phyloP scores from a whole-genome alignment of 2,797 vertebrate species.

The Leptodactylus fallax region DNA sequence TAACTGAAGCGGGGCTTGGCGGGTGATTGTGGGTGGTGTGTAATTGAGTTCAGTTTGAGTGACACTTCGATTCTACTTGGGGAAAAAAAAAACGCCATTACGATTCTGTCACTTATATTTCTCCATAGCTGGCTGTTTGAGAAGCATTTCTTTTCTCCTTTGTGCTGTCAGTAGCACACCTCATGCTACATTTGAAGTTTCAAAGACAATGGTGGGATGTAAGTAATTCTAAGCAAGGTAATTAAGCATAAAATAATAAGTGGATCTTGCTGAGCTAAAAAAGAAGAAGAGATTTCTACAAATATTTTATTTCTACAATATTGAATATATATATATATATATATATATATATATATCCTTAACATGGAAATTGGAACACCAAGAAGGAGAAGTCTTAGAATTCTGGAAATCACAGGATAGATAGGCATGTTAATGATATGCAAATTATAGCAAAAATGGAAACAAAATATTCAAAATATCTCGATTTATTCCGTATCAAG shows the following conservation, averaged over 20 bases:
- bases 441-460: no score
- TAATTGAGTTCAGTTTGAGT: constrained; percentile 57
- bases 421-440: no score
- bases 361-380: no score
- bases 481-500: no score
- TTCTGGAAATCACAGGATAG: no score
- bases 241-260: constrained; percentile 2
- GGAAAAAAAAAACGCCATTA: constrained; percentile 40
- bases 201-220: constrained; percentile 15
- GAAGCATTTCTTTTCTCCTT: constrained; percentile 20
- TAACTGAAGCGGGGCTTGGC: constrained; percentile 3
- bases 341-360: no score
- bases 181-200: constrained; percentile 3
- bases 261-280: neutral
- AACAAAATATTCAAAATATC: no score
- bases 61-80: constrained; percentile 50
- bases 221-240: neutral
- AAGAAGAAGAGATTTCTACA: neutral
- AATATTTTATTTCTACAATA: neutral
- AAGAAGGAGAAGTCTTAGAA: no score
- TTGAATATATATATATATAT: no score
- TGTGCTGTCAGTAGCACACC: constrained; percentile 36
- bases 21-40: constrained; percentile 40
- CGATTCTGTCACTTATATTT: constrained; percentile 52
- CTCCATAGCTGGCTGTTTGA: constrained; percentile 25